Evolutionary conservation across 2,888 invertebrate species (phyloP), one percentile per base, ranked within the genome.

Genomic region (Drosophila acutilabella): DNA sequence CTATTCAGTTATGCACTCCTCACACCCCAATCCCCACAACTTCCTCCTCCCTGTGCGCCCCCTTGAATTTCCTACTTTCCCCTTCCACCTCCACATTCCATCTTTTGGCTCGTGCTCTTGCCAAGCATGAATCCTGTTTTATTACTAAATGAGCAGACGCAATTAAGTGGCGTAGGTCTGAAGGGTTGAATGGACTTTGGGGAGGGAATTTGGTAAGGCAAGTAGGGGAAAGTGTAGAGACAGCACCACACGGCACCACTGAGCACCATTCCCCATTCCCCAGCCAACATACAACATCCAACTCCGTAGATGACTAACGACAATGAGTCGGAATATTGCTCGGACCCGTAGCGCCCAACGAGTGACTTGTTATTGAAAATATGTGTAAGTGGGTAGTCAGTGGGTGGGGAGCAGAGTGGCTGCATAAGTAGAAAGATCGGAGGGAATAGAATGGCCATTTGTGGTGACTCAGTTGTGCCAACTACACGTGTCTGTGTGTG

Each of bases 111-210:
- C 41, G 44, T 41, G 52, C 33, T 47, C 38, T 45, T 51, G 66
- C 60, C 50, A 60, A 61, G 73, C 69, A 48, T 80, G 70, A 68
- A 53, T 78, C 72, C 78, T 64, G 74, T 64, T 85, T 80, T 73
- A 80, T 75, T 66, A 74, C 75, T 66, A 80, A 85, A 84, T 84
- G 76, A 80, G 86, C 80, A 82, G 80, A 78, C 75, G 75, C 80
- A 85, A 85, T 85, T 81, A 85, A 77, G 80, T 77, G 74, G 64
- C 64, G 57, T 42, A 48, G 72, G 42, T 61, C 51, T 3, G 57
- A 69, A 53, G 78, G 64, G 64, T 75, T 71, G 67, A 61, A 47
- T 18, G 52, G 33, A 51, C 52, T 20, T 8, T 11, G 0, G 10
- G 11, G 14, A 2, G 11, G 18, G 8, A 8, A 30, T 30, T 8